A percentile compares a stretch with the other conserved stretches of the same genome.
Conservation (phyloP, 2,888 invertebrate species). For the Oxycera nigricornis region DNA sequence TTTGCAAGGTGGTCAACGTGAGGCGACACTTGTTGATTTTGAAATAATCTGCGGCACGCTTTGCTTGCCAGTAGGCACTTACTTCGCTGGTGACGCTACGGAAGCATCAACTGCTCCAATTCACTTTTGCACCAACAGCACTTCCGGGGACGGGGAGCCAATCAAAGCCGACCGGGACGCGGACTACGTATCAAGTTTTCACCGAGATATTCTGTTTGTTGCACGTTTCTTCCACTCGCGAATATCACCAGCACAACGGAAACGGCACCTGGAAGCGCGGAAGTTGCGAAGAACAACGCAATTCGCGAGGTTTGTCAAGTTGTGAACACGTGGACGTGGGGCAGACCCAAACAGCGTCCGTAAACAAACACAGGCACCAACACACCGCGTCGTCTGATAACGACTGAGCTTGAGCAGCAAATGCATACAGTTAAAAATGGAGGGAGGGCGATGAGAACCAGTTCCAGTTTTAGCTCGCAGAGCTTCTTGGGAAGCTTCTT, state of each 20-base stretch:
- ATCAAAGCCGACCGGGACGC: neutral
- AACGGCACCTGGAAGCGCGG: no score
- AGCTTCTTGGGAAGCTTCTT: neutral
- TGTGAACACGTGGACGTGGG: conserved; percentile 47
- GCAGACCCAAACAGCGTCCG: conserved; percentile 42
- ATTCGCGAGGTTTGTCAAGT: neutral
- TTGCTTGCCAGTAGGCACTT: no score
- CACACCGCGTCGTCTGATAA: conserved; percentile 41
- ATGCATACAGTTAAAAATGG: neutral
- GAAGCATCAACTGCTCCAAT: no score
- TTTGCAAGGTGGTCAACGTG: neutral
- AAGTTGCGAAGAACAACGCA: neutral
- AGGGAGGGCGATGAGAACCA: conserved; percentile 21
- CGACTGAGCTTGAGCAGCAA: conserved; percentile 43
- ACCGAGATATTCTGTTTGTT: neutral
- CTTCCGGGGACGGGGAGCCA: no score
- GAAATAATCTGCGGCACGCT: no score
- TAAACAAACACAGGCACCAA: conserved; percentile 41
- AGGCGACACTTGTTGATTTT: conserved; percentile 29
- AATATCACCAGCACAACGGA: no score
- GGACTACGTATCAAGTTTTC: neutral
- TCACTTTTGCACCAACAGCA: no score
- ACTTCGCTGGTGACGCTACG: no score
- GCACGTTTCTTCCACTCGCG: no score
- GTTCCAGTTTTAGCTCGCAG: neutral